Percentiles rank a stretch among this genome's conserved stretches.
These are phyloP conservation scores for Bhutanitis thaidina DNA, from an alignment of 2,888 invertebrate genomes.

Conservation along the genomic window DNA sequence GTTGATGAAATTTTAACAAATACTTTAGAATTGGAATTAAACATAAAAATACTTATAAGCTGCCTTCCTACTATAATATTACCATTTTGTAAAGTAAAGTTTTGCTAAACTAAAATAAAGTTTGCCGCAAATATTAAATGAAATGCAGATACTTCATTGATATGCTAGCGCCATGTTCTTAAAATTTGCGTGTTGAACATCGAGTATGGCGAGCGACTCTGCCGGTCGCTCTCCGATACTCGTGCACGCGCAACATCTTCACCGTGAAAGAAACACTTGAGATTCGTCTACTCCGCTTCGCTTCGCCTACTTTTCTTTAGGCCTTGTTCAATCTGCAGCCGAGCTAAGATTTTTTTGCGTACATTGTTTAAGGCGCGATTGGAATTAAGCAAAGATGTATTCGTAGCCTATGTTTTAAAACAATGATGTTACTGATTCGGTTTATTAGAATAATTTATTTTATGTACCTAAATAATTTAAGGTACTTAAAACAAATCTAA, in stretches of 20 bases:
- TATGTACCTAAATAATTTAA: too few species aligned
- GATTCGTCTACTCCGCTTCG: conserved; percentile 62
- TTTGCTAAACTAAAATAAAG: conserved; percentile 1
- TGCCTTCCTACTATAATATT: too few species aligned
- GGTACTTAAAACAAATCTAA: too few species aligned
- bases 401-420: neutral
- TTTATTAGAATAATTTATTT: too few species aligned
- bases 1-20: too few species aligned
- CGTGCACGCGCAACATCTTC: conserved; percentile 66
- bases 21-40: too few species aligned
- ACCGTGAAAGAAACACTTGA: conserved; percentile 65
- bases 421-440: too few species aligned
- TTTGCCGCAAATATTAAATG: conserved; percentile 5
- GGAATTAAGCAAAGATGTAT: neutral
- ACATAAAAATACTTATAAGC: too few species aligned
- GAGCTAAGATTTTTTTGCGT: conserved; percentile 8
- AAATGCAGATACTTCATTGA: conserved; percentile 14
- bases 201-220: conserved; percentile 26
- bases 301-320: conserved; percentile 49
- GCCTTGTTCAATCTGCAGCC: conserved; percentile 28
- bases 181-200: conserved; percentile 21
- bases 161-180: conserved; percentile 10
- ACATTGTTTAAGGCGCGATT: conserved; percentile 1
- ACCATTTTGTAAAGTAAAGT: too few species aligned
- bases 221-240: conserved; percentile 35